phyloP scores from a whole-genome alignment of 2,888 invertebrate species.

The Cheilosia urbana region DNA sequence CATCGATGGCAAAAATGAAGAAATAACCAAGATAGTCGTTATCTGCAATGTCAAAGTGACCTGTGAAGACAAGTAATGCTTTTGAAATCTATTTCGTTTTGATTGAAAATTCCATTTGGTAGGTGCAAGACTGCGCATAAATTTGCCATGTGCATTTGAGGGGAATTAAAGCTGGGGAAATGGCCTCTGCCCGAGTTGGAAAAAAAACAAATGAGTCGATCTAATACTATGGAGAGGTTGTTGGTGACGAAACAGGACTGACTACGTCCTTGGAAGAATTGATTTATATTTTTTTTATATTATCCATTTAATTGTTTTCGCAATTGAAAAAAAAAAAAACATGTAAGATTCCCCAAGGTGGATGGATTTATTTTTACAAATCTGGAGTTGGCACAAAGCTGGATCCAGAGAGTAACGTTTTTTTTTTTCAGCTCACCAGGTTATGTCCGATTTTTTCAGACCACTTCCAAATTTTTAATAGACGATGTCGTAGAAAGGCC shows the following conservation, averaged over 20 bases:
- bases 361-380: too few relatives aligned
- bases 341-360: slow-evolving; percentile 4
- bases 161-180: slow-evolving; percentile 11
- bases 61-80: slow-evolving; percentile 35
- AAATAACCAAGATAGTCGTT: slow-evolving; percentile 28
- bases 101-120: too few relatives aligned
- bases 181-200: slow-evolving; percentile 45
- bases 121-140: slow-evolving; percentile 52
- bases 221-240: not conserved
- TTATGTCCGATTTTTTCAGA: too few relatives aligned
- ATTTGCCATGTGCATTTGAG: slow-evolving; percentile 41
- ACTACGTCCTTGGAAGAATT: not conserved
- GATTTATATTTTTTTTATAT: not conserved
- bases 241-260: not conserved
- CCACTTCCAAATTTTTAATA: too few relatives aligned
- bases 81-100: too few relatives aligned
- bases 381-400: too few relatives aligned
- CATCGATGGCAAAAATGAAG: slow-evolving; percentile 32
- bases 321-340: slow-evolving; percentile 31
- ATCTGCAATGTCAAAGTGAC: slow-evolving; percentile 35
- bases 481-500: too few relatives aligned
- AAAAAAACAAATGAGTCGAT: too few relatives aligned
- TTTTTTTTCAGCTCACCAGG: too few relatives aligned
- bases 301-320: not conserved
- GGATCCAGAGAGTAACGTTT: too few relatives aligned